Conservation (phyloP, 2,113 vertebrate species). For the Oncorhynchus kisutch region DNA sequence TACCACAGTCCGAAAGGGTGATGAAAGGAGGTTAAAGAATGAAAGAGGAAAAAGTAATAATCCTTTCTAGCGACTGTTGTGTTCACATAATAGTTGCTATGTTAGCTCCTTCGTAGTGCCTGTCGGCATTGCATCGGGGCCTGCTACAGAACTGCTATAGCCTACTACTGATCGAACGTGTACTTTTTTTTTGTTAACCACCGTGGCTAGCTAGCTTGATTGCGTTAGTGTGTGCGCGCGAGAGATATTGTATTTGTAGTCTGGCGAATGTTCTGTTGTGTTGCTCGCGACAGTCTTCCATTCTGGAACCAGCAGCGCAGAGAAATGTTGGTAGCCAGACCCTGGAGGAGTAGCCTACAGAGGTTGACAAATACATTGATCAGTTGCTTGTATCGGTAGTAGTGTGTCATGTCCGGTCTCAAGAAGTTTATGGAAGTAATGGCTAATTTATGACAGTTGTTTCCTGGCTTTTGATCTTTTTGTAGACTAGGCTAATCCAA, state of each 20-base stretch:
- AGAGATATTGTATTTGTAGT: slow-evolving; percentile 11
- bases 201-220: slow-evolving; percentile 49
- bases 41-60: slow-evolving; percentile 73
- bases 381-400: not conserved
- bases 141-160: slow-evolving; percentile 58
- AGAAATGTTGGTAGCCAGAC: too few relatives aligned
- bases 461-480: not conserved
- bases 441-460: slow-evolving; percentile 5
- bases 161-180: slow-evolving; percentile 36
- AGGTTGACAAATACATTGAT: not conserved
- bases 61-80: slow-evolving; percentile 67
- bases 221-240: slow-evolving; percentile 33
- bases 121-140: slow-evolving; percentile 71
- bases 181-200: slow-evolving; percentile 50
- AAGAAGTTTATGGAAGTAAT: not conserved
- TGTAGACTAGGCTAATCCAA: too few relatives aligned
- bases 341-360: slow-evolving; percentile 9
- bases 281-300: not conserved
- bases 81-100: slow-evolving; percentile 60
- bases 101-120: slow-evolving; percentile 45
- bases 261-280: slow-evolving; percentile 10
- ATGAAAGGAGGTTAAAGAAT: slow-evolving; percentile 45
- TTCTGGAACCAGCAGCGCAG: not conserved
- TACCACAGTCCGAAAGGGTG: slow-evolving; percentile 63
- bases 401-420: not conserved